These are phyloP conservation scores for Euleptes europaea DNA, from an alignment of 2,113 vertebrate genomes.

Conservation along the genomic window DNA sequence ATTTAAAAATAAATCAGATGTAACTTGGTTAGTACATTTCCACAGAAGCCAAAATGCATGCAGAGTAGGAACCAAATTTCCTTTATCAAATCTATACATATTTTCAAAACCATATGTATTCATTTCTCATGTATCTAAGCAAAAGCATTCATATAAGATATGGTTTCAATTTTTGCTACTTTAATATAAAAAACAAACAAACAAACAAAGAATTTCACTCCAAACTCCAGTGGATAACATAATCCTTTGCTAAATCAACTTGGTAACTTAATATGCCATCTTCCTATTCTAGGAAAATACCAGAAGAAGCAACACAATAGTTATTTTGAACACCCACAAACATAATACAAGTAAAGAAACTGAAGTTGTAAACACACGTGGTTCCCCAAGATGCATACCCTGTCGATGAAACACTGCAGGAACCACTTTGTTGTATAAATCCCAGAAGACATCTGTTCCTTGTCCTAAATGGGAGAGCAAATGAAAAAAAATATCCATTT, in stretches of 20 bases:
- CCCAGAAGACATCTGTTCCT: conserved; percentile 91
- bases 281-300: not conserved
- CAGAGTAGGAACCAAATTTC: not conserved
- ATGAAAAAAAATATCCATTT: not conserved
- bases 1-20: conserved; percentile 6
- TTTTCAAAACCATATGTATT: not conserved
- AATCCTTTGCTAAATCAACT: not conserved
- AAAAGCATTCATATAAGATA: not conserved
- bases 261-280: not conserved
- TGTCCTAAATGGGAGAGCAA: conserved; percentile 77
- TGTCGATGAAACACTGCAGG: conserved; percentile 92
- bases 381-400: conserved; percentile 73
- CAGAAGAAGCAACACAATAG: not conserved
- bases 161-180: not conserved
- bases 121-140: not conserved
- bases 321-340: not conserved
- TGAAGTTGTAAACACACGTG: not conserved
- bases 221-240: not conserved
- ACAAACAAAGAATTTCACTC: not conserved
- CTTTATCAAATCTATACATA: not conserved
- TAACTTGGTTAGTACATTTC: not conserved
- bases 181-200: conserved; percentile 9
- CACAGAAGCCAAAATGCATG: not conserved
- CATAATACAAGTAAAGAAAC: not conserved
- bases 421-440: conserved; percentile 98